Conservation (phyloP, 2,797 vertebrate species). For the Prunella strophiata region DNA sequence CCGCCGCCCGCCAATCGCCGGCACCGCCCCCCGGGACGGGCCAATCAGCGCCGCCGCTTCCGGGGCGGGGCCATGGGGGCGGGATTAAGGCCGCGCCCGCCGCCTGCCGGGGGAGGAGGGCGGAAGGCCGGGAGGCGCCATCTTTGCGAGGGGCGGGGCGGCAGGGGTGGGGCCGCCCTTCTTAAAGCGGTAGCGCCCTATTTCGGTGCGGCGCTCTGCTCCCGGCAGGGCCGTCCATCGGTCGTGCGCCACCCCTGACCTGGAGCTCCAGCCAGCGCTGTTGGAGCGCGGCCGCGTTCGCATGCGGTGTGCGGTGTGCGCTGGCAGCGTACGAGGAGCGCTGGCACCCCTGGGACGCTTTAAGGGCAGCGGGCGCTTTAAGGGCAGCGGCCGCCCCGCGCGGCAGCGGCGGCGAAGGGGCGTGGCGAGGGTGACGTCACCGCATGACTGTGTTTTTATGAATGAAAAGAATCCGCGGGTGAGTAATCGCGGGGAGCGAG, state of each 20-base stretch:
- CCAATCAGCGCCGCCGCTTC: not conserved
- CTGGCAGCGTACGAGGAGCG: fast-evolving
- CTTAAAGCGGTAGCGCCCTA: not conserved
- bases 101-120: not conserved
- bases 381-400: not conserved
- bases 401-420: not conserved
- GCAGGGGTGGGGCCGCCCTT: fast-evolving
- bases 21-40: fast-evolving
- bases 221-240: fast-evolving
- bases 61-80: not conserved
- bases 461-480: slow-evolving; percentile 97
- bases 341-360: fast-evolving
- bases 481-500: slow-evolving; percentile 97
- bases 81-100: not conserved
- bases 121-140: not conserved
- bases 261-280: fast-evolving
- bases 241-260: fast-evolving
- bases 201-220: fast-evolving
- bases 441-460: slow-evolving; percentile 96
- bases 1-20: not conserved
- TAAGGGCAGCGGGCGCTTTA: fast-evolving
- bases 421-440: slow-evolving; percentile 83
- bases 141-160: not conserved
- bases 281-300: fast-evolving
- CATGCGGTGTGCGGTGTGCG: fast-evolving